phyloP scores from a whole-genome alignment of 2,113 vertebrate species.

The Fregetta grallaria region DNA sequence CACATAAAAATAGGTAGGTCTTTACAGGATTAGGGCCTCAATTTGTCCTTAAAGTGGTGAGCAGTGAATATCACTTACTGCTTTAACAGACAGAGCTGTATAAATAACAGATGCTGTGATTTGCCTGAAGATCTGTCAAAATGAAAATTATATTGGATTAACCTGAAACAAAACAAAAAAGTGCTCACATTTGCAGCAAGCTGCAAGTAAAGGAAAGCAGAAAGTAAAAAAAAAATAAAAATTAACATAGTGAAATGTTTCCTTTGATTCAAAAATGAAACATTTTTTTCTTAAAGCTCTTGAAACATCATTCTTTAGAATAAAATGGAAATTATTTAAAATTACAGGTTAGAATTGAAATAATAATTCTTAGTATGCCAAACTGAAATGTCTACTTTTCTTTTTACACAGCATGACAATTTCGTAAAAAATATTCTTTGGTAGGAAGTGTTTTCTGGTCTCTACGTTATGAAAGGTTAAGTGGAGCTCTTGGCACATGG shows the following conservation, averaged over 20 bases:
- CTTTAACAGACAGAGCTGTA: not conserved
- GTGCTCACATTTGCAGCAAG: not conserved
- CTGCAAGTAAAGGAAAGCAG: not conserved
- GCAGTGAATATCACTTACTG: not conserved
- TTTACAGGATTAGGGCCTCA: constrained; percentile 45
- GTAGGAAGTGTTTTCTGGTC: not conserved
- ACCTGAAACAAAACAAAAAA: constrained; percentile 15
- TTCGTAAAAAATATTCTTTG: not conserved
- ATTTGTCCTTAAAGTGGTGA: constrained; percentile 30
- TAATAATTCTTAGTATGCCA: not conserved
- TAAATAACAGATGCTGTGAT: not conserved
- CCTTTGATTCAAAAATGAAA: constrained; percentile 15
- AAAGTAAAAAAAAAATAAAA: not conserved
- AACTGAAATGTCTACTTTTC: not conserved
- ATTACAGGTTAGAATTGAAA: not conserved
- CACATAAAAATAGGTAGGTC: constrained; percentile 44
- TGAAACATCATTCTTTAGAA: not conserved
- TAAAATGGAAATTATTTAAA: constrained; percentile 12
- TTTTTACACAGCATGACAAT: not conserved
- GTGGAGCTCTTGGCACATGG: accelerated
- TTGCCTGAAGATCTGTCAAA: constrained; percentile 18
- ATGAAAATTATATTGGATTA: not conserved
- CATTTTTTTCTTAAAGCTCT: not conserved
- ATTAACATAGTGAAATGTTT: not conserved
- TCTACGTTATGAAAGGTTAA: accelerated